phyloP scores from a whole-genome alignment of 2,888 invertebrate genomes.

The Nowickia ferox region DNA sequence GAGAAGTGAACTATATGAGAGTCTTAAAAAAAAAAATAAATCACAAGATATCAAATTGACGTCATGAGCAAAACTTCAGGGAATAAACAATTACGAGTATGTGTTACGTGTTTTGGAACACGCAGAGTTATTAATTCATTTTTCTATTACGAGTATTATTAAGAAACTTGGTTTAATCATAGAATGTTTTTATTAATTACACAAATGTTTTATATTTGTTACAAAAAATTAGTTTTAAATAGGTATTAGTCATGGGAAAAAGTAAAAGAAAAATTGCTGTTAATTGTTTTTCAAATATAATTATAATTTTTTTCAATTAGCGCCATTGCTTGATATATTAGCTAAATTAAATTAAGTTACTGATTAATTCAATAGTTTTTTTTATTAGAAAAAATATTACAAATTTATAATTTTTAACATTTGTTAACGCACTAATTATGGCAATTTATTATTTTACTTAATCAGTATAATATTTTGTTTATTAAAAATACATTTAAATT shows the following conservation, averaged over 20 bases:
- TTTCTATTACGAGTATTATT: constrained; percentile 5
- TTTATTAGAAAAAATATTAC: too few species aligned
- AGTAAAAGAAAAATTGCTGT: neutral
- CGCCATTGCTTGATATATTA: too few species aligned
- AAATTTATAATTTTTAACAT: too few species aligned
- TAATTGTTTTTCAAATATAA: too few species aligned
- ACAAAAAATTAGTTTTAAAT: too few species aligned
- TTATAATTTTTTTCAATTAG: too few species aligned
- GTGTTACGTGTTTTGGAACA: neutral
- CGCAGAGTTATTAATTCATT: neutral
- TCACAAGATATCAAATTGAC: constrained; percentile 53
- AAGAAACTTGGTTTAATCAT: constrained; percentile 4
- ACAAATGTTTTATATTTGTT: neutral
- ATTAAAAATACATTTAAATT: too few species aligned
- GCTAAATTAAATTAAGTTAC: too few species aligned
- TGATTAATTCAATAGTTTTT: too few species aligned
- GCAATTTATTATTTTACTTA: too few species aligned
- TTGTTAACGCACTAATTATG: too few species aligned
- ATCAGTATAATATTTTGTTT: too few species aligned
- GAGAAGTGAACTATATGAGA: neutral
- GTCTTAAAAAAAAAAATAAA: constrained; percentile 14
- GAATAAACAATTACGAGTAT: neutral
- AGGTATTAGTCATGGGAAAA: neutral
- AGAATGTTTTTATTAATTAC: neutral
- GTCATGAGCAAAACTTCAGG: constrained; percentile 16